Evolutionary conservation across 2,113 vertebrate species (phyloP).

Genomic region (Festucalex cinctus): DNA sequence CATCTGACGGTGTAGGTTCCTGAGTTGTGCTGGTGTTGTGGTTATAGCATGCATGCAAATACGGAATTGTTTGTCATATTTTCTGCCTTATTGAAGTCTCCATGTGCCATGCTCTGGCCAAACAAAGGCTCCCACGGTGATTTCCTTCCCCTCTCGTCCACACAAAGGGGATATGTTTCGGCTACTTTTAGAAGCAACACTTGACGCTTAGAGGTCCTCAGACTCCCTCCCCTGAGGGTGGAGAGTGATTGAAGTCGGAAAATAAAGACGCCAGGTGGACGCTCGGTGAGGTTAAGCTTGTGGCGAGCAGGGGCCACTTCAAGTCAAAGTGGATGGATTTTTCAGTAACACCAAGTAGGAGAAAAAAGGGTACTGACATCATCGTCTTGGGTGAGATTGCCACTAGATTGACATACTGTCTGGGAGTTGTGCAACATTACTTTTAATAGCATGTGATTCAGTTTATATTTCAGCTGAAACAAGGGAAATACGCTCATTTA

Average conservation of each 20-base stretch:
- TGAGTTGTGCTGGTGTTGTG: conserved; percentile 5
- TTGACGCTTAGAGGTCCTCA: conserved; percentile 46
- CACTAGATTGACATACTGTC: background rate
- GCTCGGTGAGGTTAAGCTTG: conserved; percentile 35
- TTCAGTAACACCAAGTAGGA: conserved; percentile 1
- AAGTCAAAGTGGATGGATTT: conserved; percentile 25
- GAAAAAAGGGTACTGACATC: conserved; percentile 24
- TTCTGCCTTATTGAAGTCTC: conserved; percentile 11
- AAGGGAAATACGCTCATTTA: background rate
- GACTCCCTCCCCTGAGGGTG: conserved; percentile 46
- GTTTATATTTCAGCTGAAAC: background rate
- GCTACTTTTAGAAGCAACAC: conserved; percentile 52
- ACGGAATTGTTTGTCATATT: conserved; percentile 18
- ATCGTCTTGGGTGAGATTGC: conserved; percentile 5
- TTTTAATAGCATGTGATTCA: background rate
- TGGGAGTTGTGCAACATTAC: background rate
- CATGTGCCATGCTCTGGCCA: background rate
- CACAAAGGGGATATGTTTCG: conserved; percentile 70
- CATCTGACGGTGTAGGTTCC: conserved; percentile 2
- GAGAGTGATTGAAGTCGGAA: conserved; percentile 23
- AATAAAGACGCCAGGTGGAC: conserved; percentile 66
- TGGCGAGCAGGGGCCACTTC: conserved; percentile 34
- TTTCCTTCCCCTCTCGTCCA: conserved; percentile 40
- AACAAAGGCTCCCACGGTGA: conserved; percentile 45
- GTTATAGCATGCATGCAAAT: conserved; percentile 28